Conservation (phyloP, 2,888 invertebrate species). For the Lomographa bimaculata region DNA sequence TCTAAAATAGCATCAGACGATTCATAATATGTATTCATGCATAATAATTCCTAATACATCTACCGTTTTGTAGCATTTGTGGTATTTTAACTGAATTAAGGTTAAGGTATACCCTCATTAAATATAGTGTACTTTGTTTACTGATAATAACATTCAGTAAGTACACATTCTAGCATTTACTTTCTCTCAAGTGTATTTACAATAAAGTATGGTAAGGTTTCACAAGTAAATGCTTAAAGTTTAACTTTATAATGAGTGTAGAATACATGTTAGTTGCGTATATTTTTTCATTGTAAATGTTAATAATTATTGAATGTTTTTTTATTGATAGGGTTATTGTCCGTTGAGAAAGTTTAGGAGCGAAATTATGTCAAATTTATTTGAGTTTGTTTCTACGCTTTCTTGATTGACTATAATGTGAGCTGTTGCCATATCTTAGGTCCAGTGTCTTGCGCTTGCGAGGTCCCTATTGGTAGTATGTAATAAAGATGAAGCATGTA, state of each 20-base stretch:
- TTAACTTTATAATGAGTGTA: slow-evolving; percentile 12
- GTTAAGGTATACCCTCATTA: slow-evolving; percentile 1
- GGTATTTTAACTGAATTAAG: no score
- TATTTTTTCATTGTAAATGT: slow-evolving; percentile 20
- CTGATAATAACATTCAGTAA: not conserved
- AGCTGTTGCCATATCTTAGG: slow-evolving; percentile 48
- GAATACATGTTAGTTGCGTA: slow-evolving; percentile 15
- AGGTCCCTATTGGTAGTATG: slow-evolving; percentile 66
- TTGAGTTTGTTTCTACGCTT: no score
- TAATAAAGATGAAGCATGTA: slow-evolving; percentile 74
- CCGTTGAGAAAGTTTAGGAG: no score
- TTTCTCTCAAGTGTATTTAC: slow-evolving; percentile 14
- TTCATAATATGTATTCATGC: no score
- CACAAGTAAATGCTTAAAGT: slow-evolving; percentile 13
- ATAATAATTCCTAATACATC: no score
- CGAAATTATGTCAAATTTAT: no score
- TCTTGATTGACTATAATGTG: no score
- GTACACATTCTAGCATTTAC: slow-evolving; percentile 20
- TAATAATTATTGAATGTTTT: slow-evolving; percentile 2
- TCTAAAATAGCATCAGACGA: no score
- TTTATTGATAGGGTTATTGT: no score
- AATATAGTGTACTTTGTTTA: not conserved
- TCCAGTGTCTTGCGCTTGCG: slow-evolving; percentile 65
- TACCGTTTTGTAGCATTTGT: no score
- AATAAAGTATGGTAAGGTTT: slow-evolving; percentile 13